Percentiles rank a stretch among this genome's conserved stretches.
Conservation (phyloP, 2,888 invertebrate genomes). For the Lithosia quadra region DNA sequence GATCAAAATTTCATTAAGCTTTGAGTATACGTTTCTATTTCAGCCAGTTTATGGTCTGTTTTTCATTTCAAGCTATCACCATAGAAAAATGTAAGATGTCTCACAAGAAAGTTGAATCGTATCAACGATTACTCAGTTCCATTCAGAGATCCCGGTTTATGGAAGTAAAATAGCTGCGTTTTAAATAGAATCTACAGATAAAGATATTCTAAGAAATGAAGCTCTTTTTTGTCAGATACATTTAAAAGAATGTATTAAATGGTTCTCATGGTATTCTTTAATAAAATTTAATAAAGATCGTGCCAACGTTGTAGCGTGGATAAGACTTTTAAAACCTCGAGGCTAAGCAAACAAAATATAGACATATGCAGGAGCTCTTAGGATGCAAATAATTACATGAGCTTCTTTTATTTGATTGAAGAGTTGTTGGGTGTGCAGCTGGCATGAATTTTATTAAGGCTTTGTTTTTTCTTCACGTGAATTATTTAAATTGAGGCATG, state of each 20-base stretch:
- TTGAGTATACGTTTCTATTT: too few species aligned
- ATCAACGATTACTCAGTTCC: neutral
- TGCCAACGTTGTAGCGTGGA: neutral
- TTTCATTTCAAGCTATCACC: too few species aligned
- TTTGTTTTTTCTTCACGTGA: neutral
- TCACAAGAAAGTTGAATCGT: neutral
- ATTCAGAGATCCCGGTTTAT: neutral
- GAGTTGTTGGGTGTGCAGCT: conserved; percentile 1
- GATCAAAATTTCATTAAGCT: too few species aligned
- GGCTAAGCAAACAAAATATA: neutral
- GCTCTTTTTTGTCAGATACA: too few species aligned
- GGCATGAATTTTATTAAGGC: neutral
- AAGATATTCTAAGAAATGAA: too few species aligned
- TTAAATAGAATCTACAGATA: too few species aligned
- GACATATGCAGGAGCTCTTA: neutral
- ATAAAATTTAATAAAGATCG: neutral
- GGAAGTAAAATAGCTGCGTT: neutral
- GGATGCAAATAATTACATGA: neutral
- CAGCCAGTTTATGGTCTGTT: too few species aligned
- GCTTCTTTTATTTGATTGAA: neutral
- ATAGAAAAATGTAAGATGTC: neutral
- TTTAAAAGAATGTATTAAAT: neutral
- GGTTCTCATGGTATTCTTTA: neutral
- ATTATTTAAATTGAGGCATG: neutral
- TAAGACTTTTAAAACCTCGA: conserved; percentile 1